Conservation (phyloP, 2,888 invertebrate genomes). For the Phlogophora meticulosa region DNA sequence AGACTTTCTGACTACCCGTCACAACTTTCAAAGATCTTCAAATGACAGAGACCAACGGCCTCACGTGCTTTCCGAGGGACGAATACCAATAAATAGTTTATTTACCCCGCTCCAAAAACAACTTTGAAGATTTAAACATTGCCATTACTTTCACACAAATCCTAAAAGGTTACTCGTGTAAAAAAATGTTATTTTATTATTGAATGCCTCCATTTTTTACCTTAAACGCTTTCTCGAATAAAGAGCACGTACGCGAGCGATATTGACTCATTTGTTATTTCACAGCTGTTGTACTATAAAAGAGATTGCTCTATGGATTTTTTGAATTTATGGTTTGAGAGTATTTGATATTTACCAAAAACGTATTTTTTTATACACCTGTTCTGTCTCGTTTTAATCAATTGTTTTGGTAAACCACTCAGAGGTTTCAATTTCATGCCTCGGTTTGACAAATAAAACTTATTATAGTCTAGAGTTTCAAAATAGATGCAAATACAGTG, state of each 20-base stretch:
- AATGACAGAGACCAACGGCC: too few species aligned
- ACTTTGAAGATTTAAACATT: conserved; percentile 21
- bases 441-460: too few species aligned
- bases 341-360: background rate
- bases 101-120: background rate
- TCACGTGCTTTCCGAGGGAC: too few species aligned
- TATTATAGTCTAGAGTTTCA: too few species aligned
- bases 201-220: conserved; percentile 48
- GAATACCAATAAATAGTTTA: conserved; percentile 3
- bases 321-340: conserved; percentile 39
- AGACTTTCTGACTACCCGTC: too few species aligned
- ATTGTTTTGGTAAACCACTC: background rate
- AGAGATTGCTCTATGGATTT: conserved; percentile 51
- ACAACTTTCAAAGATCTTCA: too few species aligned
- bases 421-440: too few species aligned
- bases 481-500: too few species aligned
- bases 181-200: conserved; percentile 48
- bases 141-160: conserved; percentile 7
- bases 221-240: conserved; percentile 28
- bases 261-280: conserved; percentile 50
- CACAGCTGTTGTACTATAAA: conserved; percentile 18
- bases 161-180: conserved; percentile 26
- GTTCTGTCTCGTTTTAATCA: background rate
- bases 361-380: background rate
- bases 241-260: conserved; percentile 48